Conservation (phyloP, 2,888 invertebrate species). For the Cordilura impudica region DNA sequence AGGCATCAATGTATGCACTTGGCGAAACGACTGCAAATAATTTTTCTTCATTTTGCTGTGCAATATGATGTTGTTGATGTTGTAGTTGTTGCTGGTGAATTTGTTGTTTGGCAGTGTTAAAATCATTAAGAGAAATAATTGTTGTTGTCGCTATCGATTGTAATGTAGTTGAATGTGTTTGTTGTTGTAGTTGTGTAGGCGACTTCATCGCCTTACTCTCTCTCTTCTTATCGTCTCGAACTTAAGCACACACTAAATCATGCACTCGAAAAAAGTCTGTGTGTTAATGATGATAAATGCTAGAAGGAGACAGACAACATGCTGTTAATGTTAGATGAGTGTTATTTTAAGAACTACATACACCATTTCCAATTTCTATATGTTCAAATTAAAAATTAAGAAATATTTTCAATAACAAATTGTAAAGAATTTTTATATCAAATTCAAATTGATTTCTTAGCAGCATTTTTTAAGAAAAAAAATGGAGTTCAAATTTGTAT, state of each 20-base stretch:
- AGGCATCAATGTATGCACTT: constrained; percentile 45
- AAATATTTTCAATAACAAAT: too few relatives aligned
- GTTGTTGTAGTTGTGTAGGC: constrained; percentile 25
- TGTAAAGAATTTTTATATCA: too few relatives aligned
- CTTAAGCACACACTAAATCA: neutral
- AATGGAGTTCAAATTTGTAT: too few relatives aligned
- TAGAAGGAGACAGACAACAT: neutral
- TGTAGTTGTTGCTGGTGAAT: neutral
- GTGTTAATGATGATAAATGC: neutral
- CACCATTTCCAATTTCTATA: neutral
- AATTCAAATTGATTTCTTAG: too few relatives aligned
- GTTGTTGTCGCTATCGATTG: constrained; percentile 48
- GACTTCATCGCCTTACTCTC: constrained; percentile 45
- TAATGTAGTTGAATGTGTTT: constrained; percentile 31
- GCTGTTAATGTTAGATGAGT: neutral
- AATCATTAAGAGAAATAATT: constrained; percentile 42
- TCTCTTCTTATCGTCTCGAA: neutral
- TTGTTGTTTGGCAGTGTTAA: constrained; percentile 53
- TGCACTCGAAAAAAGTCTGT: constrained; percentile 9
- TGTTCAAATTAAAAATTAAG: too few relatives aligned
- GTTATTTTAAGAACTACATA: neutral
- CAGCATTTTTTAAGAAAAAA: too few relatives aligned
- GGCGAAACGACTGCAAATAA: constrained; percentile 48
- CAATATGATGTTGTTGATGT: constrained; percentile 3
- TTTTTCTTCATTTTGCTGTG: constrained; percentile 35